These are phyloP conservation scores for Camelus bactrianus DNA, from an alignment of 2,113 vertebrate species.

Conservation along the genomic window DNA sequence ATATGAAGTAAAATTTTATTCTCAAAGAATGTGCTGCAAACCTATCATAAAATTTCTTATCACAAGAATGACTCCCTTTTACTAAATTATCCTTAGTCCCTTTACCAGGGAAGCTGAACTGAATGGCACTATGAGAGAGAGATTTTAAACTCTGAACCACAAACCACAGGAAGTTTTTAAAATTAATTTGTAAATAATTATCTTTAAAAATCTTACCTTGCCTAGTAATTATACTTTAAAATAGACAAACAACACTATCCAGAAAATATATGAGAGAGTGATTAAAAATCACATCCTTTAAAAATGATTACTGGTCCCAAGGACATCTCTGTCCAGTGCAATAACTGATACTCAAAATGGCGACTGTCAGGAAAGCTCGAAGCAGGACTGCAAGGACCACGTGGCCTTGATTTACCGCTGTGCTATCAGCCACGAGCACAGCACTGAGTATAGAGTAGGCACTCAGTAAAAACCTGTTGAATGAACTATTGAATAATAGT, in stretches of 20 bases:
- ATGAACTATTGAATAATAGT: not conserved
- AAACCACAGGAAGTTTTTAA: not conserved
- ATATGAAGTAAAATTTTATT: not conserved
- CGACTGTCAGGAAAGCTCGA: not conserved
- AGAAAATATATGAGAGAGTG: not conserved
- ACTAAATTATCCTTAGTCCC: not conserved
- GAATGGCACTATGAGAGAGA: not conserved
- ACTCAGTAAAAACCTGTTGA: not conserved
- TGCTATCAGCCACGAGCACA: not conserved
- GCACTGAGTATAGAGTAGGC: not conserved
- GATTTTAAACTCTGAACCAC: slow-evolving; percentile 3
- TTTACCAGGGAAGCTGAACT: not conserved
- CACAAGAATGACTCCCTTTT: not conserved
- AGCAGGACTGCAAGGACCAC: not conserved
- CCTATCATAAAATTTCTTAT: not conserved
- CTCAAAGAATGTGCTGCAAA: not conserved
- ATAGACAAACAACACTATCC: not conserved
- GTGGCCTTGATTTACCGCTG: too few relatives aligned
- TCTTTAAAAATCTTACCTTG: not conserved
- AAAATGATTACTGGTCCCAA: not conserved
- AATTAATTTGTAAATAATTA: not conserved
- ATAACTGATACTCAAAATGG: not conserved
- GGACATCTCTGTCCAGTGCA: not conserved
- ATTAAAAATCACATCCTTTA: not conserved
- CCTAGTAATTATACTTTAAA: slow-evolving; percentile 8